Conservation (phyloP, 2,113 vertebrate species). For the Gnathonemus echidnorhynchus region DNA sequence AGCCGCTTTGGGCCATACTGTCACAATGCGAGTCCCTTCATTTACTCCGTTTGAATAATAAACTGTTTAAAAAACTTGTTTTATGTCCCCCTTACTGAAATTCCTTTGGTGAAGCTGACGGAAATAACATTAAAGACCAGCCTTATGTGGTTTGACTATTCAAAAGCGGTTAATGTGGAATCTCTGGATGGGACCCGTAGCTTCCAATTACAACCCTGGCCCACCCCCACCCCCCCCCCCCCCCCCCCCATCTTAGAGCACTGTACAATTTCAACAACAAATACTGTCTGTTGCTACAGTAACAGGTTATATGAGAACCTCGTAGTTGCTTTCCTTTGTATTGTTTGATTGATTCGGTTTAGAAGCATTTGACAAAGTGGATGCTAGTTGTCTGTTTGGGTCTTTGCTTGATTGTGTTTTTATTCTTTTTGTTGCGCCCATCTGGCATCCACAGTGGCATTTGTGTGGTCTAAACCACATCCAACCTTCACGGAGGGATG, state of each 20-base stretch:
- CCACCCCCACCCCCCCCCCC: background rate
- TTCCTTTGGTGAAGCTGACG: background rate
- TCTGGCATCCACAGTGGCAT: constrained; percentile 35
- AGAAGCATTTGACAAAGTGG: constrained; percentile 19
- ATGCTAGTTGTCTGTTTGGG: constrained; percentile 21
- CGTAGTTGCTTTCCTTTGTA: constrained; percentile 20
- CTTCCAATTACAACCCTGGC: constrained; percentile 20
- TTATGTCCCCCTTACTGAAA: background rate
- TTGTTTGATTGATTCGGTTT: constrained; percentile 27
- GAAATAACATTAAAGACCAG: constrained; percentile 26
- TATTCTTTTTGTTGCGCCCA: constrained; percentile 20
- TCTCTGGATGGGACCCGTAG: background rate
- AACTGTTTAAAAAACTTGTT: constrained; percentile 12
- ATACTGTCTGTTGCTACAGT: constrained; percentile 40
- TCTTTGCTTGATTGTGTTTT: constrained; percentile 21
- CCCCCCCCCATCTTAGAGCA: constrained; percentile 13
- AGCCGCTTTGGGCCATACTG: background rate
- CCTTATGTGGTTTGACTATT: constrained; percentile 14
- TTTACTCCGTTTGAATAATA: background rate
- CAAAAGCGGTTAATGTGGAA: constrained; percentile 19
- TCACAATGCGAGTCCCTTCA: background rate
- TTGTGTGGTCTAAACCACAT: constrained; percentile 24
- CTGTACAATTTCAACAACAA: constrained; percentile 34
- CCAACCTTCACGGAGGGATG: constrained; percentile 9
- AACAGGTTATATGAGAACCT: constrained; percentile 12